Percentiles rank a stretch among this genome's conserved stretches.
phyloP scores from a whole-genome alignment of 2,797 vertebrate species.

The Cryptoblepharus egeriae region DNA sequence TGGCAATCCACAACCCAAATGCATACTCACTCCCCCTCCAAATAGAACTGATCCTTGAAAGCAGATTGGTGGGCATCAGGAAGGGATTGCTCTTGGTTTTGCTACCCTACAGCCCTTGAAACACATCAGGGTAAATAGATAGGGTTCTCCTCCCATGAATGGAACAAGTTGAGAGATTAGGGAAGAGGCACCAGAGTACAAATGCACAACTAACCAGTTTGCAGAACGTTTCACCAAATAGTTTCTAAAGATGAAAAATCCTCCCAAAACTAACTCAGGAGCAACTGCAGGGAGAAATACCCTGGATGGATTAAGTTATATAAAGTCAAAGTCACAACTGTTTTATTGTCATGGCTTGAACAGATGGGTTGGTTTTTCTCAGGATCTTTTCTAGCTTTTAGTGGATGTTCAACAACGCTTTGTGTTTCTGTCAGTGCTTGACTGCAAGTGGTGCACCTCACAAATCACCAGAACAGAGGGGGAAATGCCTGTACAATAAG shows the following conservation, averaged over 20 bases:
- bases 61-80: not conserved
- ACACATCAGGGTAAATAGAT: not conserved
- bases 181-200: not conserved
- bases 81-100: not conserved
- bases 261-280: not conserved
- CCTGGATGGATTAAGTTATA: not conserved
- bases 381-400: not conserved
- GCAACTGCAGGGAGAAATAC: not conserved
- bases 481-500: no score
- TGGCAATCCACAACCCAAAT: conserved; percentile 10
- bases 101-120: not conserved
- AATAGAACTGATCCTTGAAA: not conserved
- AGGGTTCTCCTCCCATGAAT: not conserved
- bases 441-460: no score
- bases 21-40: not conserved
- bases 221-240: not conserved
- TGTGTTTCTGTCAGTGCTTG: not conserved
- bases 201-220: not conserved
- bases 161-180: not conserved
- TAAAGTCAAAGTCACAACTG: not conserved
- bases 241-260: not conserved
- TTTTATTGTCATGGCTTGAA: not conserved
- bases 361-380: not conserved
- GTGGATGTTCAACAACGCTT: no score
- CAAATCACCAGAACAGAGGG: no score